Percentiles rank a stretch among this genome's conserved stretches.
These are phyloP conservation scores for Aphidoletes aphidimyza DNA, from an alignment of 2,888 invertebrate genomes.

Conservation along the genomic window DNA sequence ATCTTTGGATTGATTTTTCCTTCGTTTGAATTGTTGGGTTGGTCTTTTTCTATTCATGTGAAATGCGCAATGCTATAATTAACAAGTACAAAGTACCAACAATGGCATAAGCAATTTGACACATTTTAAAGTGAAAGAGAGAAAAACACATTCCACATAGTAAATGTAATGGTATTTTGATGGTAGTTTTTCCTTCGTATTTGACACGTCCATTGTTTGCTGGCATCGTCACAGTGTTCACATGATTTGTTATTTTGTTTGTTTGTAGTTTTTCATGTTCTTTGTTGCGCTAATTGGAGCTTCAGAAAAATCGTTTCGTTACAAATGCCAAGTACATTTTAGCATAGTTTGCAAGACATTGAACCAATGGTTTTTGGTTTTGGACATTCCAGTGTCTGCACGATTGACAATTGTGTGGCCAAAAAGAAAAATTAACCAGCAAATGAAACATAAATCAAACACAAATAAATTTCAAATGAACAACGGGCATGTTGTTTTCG, in stretches of 20 bases:
- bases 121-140: not conserved
- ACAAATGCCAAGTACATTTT: too few relatives aligned
- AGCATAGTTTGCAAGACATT: slow-evolving; percentile 10
- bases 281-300: not conserved
- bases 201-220: slow-evolving; percentile 14
- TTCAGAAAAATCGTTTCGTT: not conserved
- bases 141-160: not conserved
- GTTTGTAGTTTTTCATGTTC: too few relatives aligned
- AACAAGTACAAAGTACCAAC: not conserved
- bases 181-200: not conserved
- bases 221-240: not conserved
- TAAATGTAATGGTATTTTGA: not conserved
- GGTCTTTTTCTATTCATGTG: not conserved
- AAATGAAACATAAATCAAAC: not conserved
- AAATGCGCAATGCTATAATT: not conserved
- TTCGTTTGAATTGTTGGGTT: not conserved
- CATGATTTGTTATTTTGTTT: not conserved
- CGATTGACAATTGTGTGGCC: too few relatives aligned
- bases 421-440: too few relatives aligned
- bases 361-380: too few relatives aligned
- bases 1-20: too few relatives aligned
- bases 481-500: not conserved
- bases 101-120: not conserved
- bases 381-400: too few relatives aligned
- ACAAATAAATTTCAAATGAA: slow-evolving; percentile 8